These are phyloP conservation scores for Virgularia gustaviana DNA, from an alignment of 92 coral and sea anemone species.

Conservation along the genomic window DNA sequence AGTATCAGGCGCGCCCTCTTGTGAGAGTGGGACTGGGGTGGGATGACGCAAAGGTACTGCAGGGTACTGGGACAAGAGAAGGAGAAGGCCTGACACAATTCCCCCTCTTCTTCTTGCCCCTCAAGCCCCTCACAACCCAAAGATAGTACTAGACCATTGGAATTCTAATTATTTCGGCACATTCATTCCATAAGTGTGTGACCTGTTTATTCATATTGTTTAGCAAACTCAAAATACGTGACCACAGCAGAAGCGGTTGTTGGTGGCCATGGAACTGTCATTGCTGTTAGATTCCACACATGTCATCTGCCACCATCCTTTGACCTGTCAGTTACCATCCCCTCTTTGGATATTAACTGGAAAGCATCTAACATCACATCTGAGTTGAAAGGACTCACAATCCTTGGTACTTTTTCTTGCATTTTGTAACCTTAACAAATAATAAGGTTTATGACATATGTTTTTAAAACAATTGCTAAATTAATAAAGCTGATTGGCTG, in stretches of 20 bases:
- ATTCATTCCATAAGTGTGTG: neutral
- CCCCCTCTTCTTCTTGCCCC: too few relatives aligned
- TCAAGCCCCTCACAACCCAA: too few relatives aligned
- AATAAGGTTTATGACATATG: too few relatives aligned
- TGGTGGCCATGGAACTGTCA: conserved; percentile 58
- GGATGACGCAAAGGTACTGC: too few relatives aligned
- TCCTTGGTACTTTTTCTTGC: too few relatives aligned
- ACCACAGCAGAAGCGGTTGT: conserved; percentile 44
- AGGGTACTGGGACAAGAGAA: too few relatives aligned
- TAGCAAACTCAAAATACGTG: conserved; percentile 27
- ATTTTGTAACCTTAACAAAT: too few relatives aligned
- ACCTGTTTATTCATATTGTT: neutral
- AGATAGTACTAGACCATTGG: neutral
- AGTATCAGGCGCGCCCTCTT: too few relatives aligned
- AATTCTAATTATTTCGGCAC: neutral
- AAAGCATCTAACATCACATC: conserved; percentile 31
- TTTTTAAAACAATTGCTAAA: too few relatives aligned
- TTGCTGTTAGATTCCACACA: conserved; percentile 53
- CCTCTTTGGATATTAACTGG: conserved; percentile 52
- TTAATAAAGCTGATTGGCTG: too few relatives aligned
- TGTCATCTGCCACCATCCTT: conserved; percentile 70
- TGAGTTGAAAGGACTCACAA: conserved; percentile 35
- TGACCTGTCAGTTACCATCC: conserved; percentile 51
- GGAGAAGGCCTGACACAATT: too few relatives aligned
- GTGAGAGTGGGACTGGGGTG: too few relatives aligned